phyloP scores from a whole-genome alignment of 2,888 invertebrate genomes.

The Caenorhabditis zanzibari region DNA sequence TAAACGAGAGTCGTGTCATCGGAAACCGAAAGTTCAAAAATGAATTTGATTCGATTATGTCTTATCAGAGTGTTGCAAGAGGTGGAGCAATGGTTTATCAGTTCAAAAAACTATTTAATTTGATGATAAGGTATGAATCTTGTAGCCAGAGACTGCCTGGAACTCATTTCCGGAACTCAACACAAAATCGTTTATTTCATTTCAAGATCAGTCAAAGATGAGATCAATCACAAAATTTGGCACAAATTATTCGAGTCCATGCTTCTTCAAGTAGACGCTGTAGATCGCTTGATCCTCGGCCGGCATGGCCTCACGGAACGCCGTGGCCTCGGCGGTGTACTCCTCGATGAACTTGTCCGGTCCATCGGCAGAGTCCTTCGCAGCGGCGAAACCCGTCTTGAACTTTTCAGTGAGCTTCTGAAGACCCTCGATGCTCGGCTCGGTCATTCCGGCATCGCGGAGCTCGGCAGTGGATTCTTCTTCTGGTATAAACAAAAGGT shows the following conservation, averaged over 20 bases:
- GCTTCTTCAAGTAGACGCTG: slow-evolving; percentile 23
- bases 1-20: slow-evolving; percentile 31
- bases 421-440: slow-evolving; percentile 24
- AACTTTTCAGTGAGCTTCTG: slow-evolving; percentile 17
- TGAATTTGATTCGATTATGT: background rate
- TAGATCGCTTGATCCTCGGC: slow-evolving; percentile 25
- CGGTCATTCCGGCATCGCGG: slow-evolving; percentile 35
- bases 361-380: slow-evolving; percentile 7
- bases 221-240: no score
- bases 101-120: slow-evolving; percentile 22
- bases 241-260: slow-evolving; percentile 18
- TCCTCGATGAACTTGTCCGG: slow-evolving; percentile 39
- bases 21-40: slow-evolving; percentile 8
- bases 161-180: no score
- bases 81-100: background rate
- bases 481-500: slow-evolving; percentile 10
- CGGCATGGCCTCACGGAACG: slow-evolving; percentile 24
- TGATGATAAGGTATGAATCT: background rate
- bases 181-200: background rate
- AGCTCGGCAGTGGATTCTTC: slow-evolving; percentile 27
- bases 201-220: background rate
- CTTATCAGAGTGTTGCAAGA: no score
- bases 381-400: slow-evolving; percentile 5
- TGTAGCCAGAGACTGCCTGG: no score
- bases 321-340: slow-evolving; percentile 11